These are phyloP conservation scores for Megaceryle torquata DNA, from an alignment of 2,113 vertebrate genomes.

Conservation along the genomic window DNA sequence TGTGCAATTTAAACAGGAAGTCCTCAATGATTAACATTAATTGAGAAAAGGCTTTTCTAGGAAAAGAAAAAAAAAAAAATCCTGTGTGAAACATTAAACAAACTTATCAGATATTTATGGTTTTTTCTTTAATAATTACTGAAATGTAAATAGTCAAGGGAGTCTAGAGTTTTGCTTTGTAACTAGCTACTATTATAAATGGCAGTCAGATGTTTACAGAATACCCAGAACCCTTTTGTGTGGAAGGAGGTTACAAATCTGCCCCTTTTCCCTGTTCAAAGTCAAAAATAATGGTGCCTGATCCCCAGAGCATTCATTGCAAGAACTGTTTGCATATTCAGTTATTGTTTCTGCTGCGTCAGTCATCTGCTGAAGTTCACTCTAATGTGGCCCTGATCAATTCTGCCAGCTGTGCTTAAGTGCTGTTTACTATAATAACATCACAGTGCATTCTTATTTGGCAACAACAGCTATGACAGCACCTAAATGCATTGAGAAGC, in stretches of 20 bases:
- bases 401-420: conserved; percentile 93
- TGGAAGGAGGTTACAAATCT: conserved; percentile 84
- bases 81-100: conserved; percentile 92
- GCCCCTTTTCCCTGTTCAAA: conserved; percentile 84
- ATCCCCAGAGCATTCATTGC: conserved; percentile 84
- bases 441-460: conserved; percentile 82
- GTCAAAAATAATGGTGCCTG: conserved; percentile 87
- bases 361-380: conserved; percentile 89
- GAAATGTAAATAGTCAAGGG: conserved; percentile 92
- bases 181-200: conserved; percentile 80
- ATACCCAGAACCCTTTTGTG: conserved; percentile 79
- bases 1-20: conserved; percentile 89
- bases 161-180: conserved; percentile 82
- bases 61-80: conserved; percentile 75
- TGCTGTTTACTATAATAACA: conserved; percentile 94
- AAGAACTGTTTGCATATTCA: conserved; percentile 94
- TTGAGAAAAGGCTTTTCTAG: conserved; percentile 78
- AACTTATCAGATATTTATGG: conserved; percentile 90
- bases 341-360: conserved; percentile 94
- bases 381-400: conserved; percentile 89
- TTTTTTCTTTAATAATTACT: conserved; percentile 91
- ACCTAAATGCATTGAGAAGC: conserved; percentile 76
- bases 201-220: conserved; percentile 92
- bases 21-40: conserved; percentile 88
- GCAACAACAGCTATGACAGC: conserved; percentile 81